Evolutionary conservation across 2,888 invertebrate genomes (phyloP).

Genomic region (Octonoba sinensis): DNA sequence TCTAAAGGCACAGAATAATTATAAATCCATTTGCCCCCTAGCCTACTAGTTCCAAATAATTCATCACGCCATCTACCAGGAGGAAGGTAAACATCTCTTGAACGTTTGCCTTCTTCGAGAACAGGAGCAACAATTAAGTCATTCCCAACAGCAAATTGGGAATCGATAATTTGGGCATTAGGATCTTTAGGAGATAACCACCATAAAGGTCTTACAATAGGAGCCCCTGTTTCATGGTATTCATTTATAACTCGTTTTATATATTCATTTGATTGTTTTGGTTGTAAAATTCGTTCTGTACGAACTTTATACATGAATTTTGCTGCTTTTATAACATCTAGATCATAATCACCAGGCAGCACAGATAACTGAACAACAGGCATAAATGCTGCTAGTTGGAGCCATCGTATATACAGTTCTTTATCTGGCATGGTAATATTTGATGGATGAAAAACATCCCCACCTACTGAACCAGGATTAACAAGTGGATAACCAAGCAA

Average conservation of each 20-base stretch:
- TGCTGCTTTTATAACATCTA: conserved; percentile 73
- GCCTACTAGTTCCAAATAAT: conserved; percentile 85
- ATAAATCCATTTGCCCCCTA: conserved; percentile 92
- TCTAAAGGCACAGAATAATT: conserved; percentile 75
- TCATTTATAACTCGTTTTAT: conserved; percentile 83
- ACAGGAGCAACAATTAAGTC: conserved; percentile 92
- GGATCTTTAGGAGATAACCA: conserved; percentile 80
- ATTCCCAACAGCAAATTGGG: conserved; percentile 91
- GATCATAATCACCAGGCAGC: conserved; percentile 88
- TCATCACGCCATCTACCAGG: conserved; percentile 94
- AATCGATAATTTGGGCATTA: conserved; percentile 81
- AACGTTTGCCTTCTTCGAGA: conserved; percentile 78
- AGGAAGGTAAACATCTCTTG: conserved; percentile 86
- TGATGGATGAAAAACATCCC: conserved; percentile 75
- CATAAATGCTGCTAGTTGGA: conserved; percentile 89
- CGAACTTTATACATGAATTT: conserved; percentile 76
- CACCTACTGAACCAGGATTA: conserved; percentile 94
- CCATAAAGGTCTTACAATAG: conserved; percentile 90
- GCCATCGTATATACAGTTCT: conserved; percentile 90
- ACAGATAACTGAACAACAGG: conserved; percentile 93
- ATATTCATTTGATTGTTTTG: conserved; percentile 53
- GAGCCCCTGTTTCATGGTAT: conserved; percentile 84
- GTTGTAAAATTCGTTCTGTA: conserved; percentile 74
- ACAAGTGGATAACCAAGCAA: conserved; percentile 93
- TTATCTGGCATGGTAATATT: conserved; percentile 77